These are phyloP conservation scores for Homarus americanus DNA, from an alignment of 1,140 invertebrate species.

Conservation along the genomic window DNA sequence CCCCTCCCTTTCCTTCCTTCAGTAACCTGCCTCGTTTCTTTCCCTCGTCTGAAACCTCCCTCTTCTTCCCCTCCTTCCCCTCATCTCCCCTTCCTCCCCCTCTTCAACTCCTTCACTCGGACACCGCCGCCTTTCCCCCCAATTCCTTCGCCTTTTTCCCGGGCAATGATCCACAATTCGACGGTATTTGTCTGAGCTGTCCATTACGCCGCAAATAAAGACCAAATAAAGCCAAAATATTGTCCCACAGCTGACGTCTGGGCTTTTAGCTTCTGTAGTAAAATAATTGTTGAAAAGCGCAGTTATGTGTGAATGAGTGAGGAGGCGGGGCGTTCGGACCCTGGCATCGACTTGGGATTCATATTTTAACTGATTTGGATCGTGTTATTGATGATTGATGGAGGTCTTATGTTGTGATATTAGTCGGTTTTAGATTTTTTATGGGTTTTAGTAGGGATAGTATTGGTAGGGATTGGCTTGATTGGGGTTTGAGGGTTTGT, in stretches of 20 bases:
- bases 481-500: background rate
- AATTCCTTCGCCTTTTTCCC: background rate
- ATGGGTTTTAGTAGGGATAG: background rate
- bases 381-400: background rate
- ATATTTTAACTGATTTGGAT: background rate
- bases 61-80: background rate
- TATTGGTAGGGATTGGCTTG: background rate
- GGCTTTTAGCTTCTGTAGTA: slow-evolving; percentile 63
- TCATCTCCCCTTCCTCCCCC: background rate
- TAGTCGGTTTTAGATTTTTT: too few species aligned
- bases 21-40: too few species aligned
- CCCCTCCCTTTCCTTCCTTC: too few species aligned
- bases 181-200: slow-evolving; percentile 37
- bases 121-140: background rate
- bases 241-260: slow-evolving; percentile 63
- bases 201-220: slow-evolving; percentile 51
- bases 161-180: background rate
- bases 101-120: background rate
- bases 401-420: too few species aligned
- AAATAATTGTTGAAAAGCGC: slow-evolving; percentile 72
- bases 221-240: slow-evolving; percentile 71
- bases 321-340: slow-evolving; percentile 41
- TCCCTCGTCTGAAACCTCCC: background rate
- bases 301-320: slow-evolving; percentile 70
- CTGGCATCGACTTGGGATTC: background rate